Evolutionary conservation across 2,113 vertebrate genomes (phyloP), one percentile per base, ranked within the genome.

Genomic region (Strix uralensis): DNA sequence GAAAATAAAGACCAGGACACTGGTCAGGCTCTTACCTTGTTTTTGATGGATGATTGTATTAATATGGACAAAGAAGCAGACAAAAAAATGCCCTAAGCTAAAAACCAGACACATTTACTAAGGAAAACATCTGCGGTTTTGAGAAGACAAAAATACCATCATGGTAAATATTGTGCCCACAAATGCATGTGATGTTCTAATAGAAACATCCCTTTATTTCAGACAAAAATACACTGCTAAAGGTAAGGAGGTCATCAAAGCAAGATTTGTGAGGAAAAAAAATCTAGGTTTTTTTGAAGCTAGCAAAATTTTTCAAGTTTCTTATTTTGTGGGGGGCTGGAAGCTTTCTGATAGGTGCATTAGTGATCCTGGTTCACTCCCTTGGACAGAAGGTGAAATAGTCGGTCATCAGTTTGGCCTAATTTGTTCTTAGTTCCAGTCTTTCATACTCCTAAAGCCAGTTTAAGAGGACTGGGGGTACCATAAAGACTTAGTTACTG

Each of bases 101-200:
- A 95, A 97, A 63, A 71, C 0, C 32, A 94, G 86, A 69, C 8
- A 23, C 38, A 66, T 93, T 95, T 96, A 96, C 96, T 84, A 96
- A 94, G 86, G 94, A 97, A 90, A 96, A 96, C 40, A 92, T 97
- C 92, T 96, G 96, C 3, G 49, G 94, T 96, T 97, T 97, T 96
- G 96, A 96, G 94, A 97, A 97, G 95, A 95, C 71, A 97, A 90
- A 97, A 98, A 97, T 72, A 75, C 79, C 61, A 40, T 89, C 84
- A 87, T 0, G 17, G 95, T 97, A 98, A 98, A 98, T 97, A 98
- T 97, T 97, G 96, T 97, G 84, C 61, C 61, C 86, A 90, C 52
- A 75, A 95, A 96, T 81, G 79, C 21, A 70, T 93, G 90, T 82
- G 92, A 94, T 63, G 46, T 82, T 96, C 95, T 94, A 90, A 93